These are phyloP conservation scores for Pseudococcus jackbeardsleyi DNA, from an alignment of 2,888 invertebrate genomes.

Conservation along the genomic window DNA sequence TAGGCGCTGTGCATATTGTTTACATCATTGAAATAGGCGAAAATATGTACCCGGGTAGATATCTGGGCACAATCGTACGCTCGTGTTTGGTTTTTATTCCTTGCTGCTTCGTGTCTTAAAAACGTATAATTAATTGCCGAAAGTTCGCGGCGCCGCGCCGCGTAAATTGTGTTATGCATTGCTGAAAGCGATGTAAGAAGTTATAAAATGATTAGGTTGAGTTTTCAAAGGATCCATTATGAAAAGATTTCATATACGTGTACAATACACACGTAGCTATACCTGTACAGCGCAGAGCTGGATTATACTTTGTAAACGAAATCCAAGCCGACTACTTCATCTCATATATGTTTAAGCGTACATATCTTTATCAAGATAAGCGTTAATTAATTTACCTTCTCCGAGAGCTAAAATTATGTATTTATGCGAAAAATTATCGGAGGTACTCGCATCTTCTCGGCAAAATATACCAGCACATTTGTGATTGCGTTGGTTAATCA, in stretches of 20 bases:
- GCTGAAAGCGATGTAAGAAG: constrained; percentile 39
- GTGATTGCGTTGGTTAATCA: not conserved
- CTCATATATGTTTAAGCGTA: not conserved
- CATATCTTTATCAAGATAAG: constrained; percentile 19
- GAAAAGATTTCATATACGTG: constrained; percentile 27
- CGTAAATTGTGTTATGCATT: constrained; percentile 37
- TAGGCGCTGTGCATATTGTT: not conserved
- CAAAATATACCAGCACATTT: not conserved
- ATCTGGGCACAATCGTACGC: not conserved
- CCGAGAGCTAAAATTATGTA: not conserved
- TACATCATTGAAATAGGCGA: not conserved
- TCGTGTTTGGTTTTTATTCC: not conserved
- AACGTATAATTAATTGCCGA: constrained; percentile 30
- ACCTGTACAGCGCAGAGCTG: constrained; percentile 12
- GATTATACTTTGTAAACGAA: constrained; percentile 19
- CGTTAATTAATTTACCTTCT: constrained; percentile 5
- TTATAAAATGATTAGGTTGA: constrained; percentile 49
- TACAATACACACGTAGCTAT: constrained; percentile 1
- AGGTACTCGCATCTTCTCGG: not conserved
- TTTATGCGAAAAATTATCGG: constrained; percentile 18
- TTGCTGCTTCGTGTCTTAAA: constrained; percentile 16
- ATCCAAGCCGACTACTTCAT: constrained; percentile 8
- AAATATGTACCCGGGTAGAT: not conserved
- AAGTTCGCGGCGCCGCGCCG: constrained; percentile 20
- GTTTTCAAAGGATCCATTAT: constrained; percentile 49